Conservation (phyloP, 1,140 invertebrate species). For the Octopus bimaculoides region DNA sequence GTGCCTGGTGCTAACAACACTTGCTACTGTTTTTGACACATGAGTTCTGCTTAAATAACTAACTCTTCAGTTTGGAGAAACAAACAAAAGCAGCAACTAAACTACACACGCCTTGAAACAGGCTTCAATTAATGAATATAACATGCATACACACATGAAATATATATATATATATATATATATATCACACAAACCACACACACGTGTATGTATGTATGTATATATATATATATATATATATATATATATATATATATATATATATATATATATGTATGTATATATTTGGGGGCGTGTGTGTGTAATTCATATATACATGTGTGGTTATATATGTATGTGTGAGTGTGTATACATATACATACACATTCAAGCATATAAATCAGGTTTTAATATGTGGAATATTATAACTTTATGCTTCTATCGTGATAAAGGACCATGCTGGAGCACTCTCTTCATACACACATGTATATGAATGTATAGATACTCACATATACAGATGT, state of each 20-base stretch:
- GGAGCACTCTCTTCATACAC: neutral
- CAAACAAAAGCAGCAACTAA: neutral
- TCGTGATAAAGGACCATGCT: no score
- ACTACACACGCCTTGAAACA: neutral
- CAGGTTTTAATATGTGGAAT: neutral
- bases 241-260: conserved; percentile 4
- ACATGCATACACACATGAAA: neutral
- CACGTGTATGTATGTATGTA: neutral
- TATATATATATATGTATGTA: neutral
- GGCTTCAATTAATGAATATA: neutral
- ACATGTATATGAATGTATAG: neutral
- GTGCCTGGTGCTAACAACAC: neutral
- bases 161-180: neutral
- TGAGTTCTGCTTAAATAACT: neutral
- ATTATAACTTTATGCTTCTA: no score
- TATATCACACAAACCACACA: neutral
- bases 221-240: conserved; percentile 4
- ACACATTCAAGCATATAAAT: neutral
- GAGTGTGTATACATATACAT: neutral
- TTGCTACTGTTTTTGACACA: neutral
- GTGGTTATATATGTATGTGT: neutral
- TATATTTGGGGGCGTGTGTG: neutral
- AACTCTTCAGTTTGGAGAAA: neutral
- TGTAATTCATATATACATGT: neutral
- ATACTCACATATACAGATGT: neutral